phyloP scores from a whole-genome alignment of 2,113 vertebrate species.

The Podarcis raffonei region DNA sequence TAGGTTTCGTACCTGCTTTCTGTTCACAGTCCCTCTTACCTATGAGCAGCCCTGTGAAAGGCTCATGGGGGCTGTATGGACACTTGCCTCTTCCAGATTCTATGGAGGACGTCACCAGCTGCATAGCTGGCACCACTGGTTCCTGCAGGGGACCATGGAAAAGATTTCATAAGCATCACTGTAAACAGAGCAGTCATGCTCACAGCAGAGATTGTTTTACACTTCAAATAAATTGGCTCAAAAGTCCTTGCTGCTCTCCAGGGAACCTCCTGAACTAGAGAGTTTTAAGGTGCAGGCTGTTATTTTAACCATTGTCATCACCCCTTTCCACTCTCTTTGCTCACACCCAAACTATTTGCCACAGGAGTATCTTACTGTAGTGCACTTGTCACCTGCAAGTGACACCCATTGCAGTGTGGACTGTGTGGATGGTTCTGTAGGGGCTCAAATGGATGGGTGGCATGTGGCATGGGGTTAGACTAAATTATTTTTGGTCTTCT shows the following conservation, averaged over 20 bases:
- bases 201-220: not conserved
- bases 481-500: not conserved
- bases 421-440: not conserved
- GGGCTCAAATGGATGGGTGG: not conserved
- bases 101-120: constrained; percentile 64
- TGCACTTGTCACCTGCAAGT: not conserved
- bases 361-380: too few relatives aligned
- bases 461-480: not conserved
- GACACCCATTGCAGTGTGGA: not conserved
- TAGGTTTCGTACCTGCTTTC: fast-evolving
- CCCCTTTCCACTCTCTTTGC: not conserved
- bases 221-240: not conserved
- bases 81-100: constrained; percentile 86
- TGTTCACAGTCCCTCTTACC: constrained; percentile 69
- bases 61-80: constrained; percentile 84
- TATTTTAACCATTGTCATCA: not conserved
- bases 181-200: not conserved
- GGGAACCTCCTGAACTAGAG: not conserved
- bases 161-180: constrained; percentile 1
- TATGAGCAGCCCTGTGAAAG: constrained; percentile 77
- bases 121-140: constrained; percentile 10
- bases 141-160: constrained; percentile 44
- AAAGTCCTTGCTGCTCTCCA: not conserved
- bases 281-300: not conserved
- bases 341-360: not conserved